These are phyloP conservation scores for Tetragnatha montana DNA, from an alignment of 2,888 invertebrate genomes.

Conservation along the genomic window DNA sequence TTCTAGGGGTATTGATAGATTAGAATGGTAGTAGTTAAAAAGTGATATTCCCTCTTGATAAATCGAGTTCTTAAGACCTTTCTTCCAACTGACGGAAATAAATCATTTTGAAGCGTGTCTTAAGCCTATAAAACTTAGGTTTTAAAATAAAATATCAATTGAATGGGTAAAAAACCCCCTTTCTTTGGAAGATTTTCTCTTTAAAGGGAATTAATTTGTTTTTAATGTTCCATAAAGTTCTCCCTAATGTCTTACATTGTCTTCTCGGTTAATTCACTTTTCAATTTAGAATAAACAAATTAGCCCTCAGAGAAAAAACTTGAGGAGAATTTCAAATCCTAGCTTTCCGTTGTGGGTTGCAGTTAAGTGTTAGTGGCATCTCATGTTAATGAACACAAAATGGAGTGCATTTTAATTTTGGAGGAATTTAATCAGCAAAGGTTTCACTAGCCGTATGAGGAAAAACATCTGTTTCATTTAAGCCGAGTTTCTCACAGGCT, in stretches of 20 bases:
- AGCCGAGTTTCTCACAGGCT: background rate
- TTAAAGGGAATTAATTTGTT: background rate
- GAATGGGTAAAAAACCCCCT: background rate
- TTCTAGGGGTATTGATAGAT: no score
- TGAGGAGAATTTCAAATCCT: background rate
- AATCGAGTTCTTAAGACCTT: background rate
- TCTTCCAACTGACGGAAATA: background rate
- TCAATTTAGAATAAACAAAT: background rate
- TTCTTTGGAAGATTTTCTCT: background rate
- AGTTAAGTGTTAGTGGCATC: background rate
- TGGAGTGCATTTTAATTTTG: background rate
- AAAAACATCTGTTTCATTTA: background rate
- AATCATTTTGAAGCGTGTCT: background rate
- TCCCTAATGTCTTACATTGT: background rate
- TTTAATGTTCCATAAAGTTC: background rate
- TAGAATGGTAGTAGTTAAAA: no score
- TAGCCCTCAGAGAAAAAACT: background rate
- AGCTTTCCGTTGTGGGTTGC: background rate
- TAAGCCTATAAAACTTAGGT: background rate
- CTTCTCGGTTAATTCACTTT: background rate
- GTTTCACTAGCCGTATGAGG: background rate
- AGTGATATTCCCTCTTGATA: background rate
- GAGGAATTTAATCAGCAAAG: background rate
- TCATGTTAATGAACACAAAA: background rate
- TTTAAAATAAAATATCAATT: background rate